These are phyloP conservation scores for Gortyna flavago DNA, from an alignment of 2,888 invertebrate species.

Conservation along the genomic window DNA sequence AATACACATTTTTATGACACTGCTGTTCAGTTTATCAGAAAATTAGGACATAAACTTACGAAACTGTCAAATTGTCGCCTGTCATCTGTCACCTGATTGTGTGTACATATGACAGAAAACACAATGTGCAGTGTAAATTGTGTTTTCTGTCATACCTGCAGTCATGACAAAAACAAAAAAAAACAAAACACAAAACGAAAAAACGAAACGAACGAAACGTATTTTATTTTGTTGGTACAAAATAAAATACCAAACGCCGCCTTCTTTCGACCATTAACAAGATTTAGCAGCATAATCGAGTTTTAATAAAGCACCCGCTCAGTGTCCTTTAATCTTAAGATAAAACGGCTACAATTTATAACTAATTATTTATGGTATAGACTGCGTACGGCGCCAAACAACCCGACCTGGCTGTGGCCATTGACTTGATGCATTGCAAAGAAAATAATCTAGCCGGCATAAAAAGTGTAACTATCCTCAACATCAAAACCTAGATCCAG, in stretches of 20 bases:
- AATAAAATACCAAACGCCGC: background rate
- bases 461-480: conserved; percentile 19
- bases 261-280: conserved; percentile 8
- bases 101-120: too few relatives aligned
- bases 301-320: conserved; percentile 52
- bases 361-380: conserved; percentile 54
- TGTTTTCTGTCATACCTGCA: background rate
- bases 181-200: too few relatives aligned
- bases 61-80: background rate
- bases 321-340: conserved; percentile 38
- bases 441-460: conserved; percentile 22
- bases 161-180: too few relatives aligned
- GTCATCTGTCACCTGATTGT: background rate
- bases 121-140: background rate
- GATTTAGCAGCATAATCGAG: conserved; percentile 43
- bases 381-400: conserved; percentile 35
- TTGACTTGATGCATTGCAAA: conserved; percentile 37
- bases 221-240: too few relatives aligned
- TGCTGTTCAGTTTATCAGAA: background rate
- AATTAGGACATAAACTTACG: background rate
- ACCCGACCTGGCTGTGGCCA: conserved; percentile 38
- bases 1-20: background rate
- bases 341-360: conserved; percentile 47
- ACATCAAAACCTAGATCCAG: too few relatives aligned
- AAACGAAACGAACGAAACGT: too few relatives aligned